Percentiles rank a stretch among this genome's conserved stretches.
Evolutionary conservation across 1,140 invertebrate species (phyloP).

Genomic region (Caenorhabditis remanei): DNA sequence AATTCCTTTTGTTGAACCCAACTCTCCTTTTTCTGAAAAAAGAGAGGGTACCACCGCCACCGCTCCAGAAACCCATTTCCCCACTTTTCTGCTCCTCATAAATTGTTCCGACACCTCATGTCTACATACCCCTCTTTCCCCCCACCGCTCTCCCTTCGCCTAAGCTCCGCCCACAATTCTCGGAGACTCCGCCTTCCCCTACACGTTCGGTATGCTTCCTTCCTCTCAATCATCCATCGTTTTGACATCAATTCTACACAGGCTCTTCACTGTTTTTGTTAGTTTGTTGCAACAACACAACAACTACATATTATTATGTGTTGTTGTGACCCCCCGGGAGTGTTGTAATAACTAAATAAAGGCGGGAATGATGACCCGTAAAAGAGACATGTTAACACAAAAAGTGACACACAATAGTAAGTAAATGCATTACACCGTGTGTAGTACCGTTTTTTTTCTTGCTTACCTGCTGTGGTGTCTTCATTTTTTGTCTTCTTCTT

Average conservation of each 20-base stretch:
- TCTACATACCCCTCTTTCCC: slow-evolving; percentile 14
- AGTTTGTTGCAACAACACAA: background rate
- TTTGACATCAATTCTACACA: background rate
- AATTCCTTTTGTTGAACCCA: background rate
- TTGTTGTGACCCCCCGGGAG: background rate
- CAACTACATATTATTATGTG: background rate
- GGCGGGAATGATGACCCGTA: background rate
- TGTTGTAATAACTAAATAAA: slow-evolving; percentile 44
- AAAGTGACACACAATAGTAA: slow-evolving; percentile 37
- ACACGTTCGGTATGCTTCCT: background rate
- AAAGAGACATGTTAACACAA: slow-evolving; percentile 52
- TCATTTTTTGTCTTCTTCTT: background rate
- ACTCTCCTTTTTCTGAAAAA: background rate
- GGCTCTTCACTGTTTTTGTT: background rate
- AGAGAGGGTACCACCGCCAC: no score
- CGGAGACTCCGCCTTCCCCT: background rate
- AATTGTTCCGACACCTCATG: slow-evolving; percentile 44
- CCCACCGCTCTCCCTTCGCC: background rate
- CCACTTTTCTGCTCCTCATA: slow-evolving; percentile 20
- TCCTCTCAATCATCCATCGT: slow-evolving; percentile 19
- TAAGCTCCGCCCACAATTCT: background rate
- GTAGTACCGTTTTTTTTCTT: no score
- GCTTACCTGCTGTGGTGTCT: background rate
- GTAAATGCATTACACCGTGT: slow-evolving; percentile 37
- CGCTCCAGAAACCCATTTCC: background rate